A percentile compares a stretch with the other conserved stretches of the same genome.
These are phyloP conservation scores for Chelonia mydas DNA, from an alignment of 2,797 vertebrate genomes.

Conservation along the genomic window DNA sequence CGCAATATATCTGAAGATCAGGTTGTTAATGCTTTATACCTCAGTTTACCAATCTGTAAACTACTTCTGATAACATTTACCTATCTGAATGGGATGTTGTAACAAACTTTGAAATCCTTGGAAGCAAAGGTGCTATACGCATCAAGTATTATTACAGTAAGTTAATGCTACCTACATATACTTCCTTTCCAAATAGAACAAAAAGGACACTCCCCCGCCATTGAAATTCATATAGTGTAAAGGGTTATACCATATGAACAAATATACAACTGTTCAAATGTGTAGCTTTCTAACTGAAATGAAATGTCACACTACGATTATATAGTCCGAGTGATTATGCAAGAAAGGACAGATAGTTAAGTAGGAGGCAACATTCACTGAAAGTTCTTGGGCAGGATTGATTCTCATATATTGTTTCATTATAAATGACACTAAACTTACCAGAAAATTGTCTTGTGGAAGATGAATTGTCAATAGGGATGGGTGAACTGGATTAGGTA, in stretches of 20 bases:
- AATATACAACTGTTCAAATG: not conserved
- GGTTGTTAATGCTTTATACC: not conserved
- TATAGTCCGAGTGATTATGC: slow-evolving; percentile 25
- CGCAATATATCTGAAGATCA: not conserved
- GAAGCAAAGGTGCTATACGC: not conserved
- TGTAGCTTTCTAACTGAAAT: not conserved
- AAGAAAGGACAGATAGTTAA: slow-evolving; percentile 21
- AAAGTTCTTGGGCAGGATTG: slow-evolving; percentile 2
- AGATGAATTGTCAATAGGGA: slow-evolving; percentile 11
- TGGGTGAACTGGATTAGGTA: slow-evolving; percentile 12
- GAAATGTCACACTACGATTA: not conserved
- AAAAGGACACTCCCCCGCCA: not conserved
- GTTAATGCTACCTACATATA: not conserved
- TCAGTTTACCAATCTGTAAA: not conserved
- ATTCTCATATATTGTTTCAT: slow-evolving; percentile 32
- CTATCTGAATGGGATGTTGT: not conserved
- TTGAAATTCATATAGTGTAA: not conserved
- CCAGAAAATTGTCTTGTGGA: not conserved
- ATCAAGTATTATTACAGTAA: not conserved
- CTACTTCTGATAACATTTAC: not conserved
- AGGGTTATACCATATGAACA: not conserved
- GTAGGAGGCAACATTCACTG: not conserved
- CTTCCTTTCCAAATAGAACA: not conserved
- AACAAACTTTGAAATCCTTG: not conserved
- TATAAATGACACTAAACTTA: slow-evolving; percentile 26